Percentiles rank a stretch among this genome's conserved stretches.
Evolutionary conservation across 2,888 invertebrate genomes (phyloP).

Genomic region (Lithosia quadra): DNA sequence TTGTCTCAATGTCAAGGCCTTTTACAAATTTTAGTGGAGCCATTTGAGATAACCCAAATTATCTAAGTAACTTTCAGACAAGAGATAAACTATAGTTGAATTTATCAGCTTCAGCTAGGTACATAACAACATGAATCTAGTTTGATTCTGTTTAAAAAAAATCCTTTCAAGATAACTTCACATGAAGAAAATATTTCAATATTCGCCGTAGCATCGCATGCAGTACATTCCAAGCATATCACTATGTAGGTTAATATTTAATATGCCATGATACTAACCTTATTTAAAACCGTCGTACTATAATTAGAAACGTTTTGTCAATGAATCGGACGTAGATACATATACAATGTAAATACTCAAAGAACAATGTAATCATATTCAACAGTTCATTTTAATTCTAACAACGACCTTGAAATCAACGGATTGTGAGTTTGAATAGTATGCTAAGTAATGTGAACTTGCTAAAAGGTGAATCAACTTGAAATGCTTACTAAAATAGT

Average conservation of each 20-base stretch:
- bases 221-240: slow-evolving; percentile 12
- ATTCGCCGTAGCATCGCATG: slow-evolving; percentile 16
- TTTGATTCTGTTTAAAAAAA: not conserved
- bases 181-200: slow-evolving; percentile 5
- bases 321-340: slow-evolving; percentile 28
- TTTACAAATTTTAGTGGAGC: not conserved
- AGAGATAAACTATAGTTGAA: not conserved
- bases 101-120: not conserved
- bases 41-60: not conserved
- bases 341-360: slow-evolving; percentile 6
- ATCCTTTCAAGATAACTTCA: not conserved
- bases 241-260: slow-evolving; percentile 32
- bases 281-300: slow-evolving; percentile 27
- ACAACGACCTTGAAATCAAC: slow-evolving; percentile 31
- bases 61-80: not conserved
- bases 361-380: slow-evolving; percentile 6
- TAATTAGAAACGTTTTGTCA: slow-evolving; percentile 23
- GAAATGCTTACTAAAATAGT: not conserved
- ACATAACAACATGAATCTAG: no score
- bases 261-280: slow-evolving; percentile 38
- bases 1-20: not conserved
- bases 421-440: slow-evolving; percentile 19
- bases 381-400: slow-evolving; percentile 28
- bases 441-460: slow-evolving; percentile 5
- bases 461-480: slow-evolving; percentile 15